Percentiles rank a stretch among this genome's conserved stretches.
Evolutionary conservation across 2,888 invertebrate genomes (phyloP).

Genomic region (Abrostola tripartita): DNA sequence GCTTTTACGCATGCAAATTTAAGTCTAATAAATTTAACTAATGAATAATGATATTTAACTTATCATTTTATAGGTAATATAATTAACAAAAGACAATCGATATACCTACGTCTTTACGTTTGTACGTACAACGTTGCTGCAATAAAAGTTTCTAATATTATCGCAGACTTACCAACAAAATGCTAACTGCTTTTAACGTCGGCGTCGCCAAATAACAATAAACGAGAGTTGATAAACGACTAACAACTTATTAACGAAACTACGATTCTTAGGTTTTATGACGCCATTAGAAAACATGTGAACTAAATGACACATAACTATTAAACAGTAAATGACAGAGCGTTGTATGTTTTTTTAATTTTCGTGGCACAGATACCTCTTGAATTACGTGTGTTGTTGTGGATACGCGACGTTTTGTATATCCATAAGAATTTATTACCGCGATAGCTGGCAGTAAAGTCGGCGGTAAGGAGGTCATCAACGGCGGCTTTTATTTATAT

Average conservation of each 20-base stretch:
- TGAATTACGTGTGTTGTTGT: conserved; percentile 68
- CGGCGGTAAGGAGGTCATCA: conserved; percentile 79
- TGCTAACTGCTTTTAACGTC: background rate
- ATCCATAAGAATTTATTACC: conserved; percentile 77
- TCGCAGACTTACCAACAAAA: too few relatives aligned
- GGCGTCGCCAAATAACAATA: conserved; percentile 39
- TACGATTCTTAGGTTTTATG: conserved; percentile 18
- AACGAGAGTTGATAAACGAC: conserved; percentile 26
- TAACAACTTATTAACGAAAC: conserved; percentile 9
- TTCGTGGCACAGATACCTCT: conserved; percentile 74
- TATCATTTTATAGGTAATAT: too few relatives aligned
- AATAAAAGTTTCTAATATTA: background rate
- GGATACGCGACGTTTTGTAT: conserved; percentile 64
- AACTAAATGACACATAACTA: conserved; percentile 10
- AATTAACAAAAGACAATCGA: too few relatives aligned
- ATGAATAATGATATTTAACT: too few relatives aligned
- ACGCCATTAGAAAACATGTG: conserved; percentile 11
- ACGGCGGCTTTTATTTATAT: conserved; percentile 67
- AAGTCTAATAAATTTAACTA: too few relatives aligned
- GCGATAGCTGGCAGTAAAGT: conserved; percentile 74
- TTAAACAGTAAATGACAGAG: conserved; percentile 16
- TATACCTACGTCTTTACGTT: too few relatives aligned
- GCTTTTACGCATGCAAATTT: too few relatives aligned
- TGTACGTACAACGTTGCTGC: too few relatives aligned
- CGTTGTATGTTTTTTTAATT: conserved; percentile 26